phyloP scores from a whole-genome alignment of 1,140 invertebrate species.

The Drosophila erecta region DNA sequence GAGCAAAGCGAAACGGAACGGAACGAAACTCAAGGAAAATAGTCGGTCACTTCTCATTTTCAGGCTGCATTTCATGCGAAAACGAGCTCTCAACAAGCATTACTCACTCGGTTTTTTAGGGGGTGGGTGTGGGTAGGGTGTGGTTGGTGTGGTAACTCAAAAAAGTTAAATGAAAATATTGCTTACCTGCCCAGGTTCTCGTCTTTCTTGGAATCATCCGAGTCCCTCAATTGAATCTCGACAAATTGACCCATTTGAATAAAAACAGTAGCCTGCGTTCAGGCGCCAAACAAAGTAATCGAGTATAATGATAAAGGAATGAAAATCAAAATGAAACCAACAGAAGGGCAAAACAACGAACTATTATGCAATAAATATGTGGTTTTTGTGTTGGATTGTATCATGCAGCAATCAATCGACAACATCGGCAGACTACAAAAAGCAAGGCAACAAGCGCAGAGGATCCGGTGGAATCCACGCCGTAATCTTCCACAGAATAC shows the following conservation, averaged over 20 bases:
- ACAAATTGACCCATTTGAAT: constrained; percentile 89
- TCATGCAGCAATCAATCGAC: constrained; percentile 73
- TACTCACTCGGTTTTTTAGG: constrained; percentile 19
- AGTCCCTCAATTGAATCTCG: constrained; percentile 92
- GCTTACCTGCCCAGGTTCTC: constrained; percentile 92
- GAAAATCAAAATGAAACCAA: constrained; percentile 61
- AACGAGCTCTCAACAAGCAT: constrained; percentile 24
- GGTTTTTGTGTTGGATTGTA: constrained; percentile 40
- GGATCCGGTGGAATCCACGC: not conserved
- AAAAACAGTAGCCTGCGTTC: constrained; percentile 72
- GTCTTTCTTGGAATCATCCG: constrained; percentile 93
- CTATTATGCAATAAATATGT: constrained; percentile 48
- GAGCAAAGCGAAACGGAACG: constrained; percentile 14
- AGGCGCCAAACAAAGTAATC: constrained; percentile 53
- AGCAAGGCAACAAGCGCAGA: constrained; percentile 49
- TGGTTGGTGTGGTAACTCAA: constrained; percentile 9
- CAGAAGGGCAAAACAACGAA: constrained; percentile 48
- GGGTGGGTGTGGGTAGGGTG: not conserved
- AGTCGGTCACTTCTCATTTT: not conserved
- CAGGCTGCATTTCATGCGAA: constrained; percentile 12
- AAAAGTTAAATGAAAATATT: constrained; percentile 12
- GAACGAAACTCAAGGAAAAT: not conserved
- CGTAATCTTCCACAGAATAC: constrained; percentile 34
- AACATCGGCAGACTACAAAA: constrained; percentile 63
- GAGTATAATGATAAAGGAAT: constrained; percentile 55